These are phyloP conservation scores for Melopsittacus undulatus DNA, from an alignment of 2,797 vertebrate genomes.

Conservation along the genomic window DNA sequence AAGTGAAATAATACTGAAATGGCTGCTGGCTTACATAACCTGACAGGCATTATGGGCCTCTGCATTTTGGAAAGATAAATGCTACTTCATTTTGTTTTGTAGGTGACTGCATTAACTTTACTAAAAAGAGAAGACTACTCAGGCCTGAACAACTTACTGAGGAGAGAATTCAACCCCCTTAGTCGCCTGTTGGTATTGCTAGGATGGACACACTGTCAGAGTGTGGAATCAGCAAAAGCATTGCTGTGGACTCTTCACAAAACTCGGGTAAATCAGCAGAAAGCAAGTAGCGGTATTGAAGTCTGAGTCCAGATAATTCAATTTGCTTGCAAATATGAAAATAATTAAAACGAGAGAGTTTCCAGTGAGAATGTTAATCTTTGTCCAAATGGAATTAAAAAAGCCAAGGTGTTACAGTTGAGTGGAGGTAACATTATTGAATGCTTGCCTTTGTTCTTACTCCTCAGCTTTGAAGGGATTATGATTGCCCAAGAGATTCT, in stretches of 20 bases:
- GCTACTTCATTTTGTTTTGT: slow-evolving; percentile 14
- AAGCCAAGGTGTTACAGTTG: not conserved
- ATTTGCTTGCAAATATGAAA: not conserved
- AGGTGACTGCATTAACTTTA: slow-evolving; percentile 89
- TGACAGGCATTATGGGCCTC: not conserved
- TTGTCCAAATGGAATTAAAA: not conserved
- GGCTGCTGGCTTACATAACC: not conserved
- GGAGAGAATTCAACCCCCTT: slow-evolving; percentile 88
- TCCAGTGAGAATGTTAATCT: not conserved
- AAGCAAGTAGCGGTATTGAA: not conserved
- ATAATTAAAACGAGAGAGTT: not conserved
- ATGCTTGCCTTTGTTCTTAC: not conserved
- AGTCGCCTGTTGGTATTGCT: slow-evolving; percentile 90
- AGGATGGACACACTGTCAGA: slow-evolving; percentile 93
- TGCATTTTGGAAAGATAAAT: not conserved
- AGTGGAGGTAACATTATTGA: not conserved
- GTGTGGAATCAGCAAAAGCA: slow-evolving; percentile 84
- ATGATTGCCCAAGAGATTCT: not conserved
- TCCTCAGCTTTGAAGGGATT: not conserved
- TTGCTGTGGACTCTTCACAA: slow-evolving; percentile 86
- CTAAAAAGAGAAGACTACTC: slow-evolving; percentile 90
- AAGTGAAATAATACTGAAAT: not conserved
- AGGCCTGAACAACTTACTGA: slow-evolving; percentile 81
- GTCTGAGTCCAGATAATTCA: not conserved
- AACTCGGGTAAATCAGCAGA: slow-evolving; percentile 78